Percentiles rank a stretch among this genome's conserved stretches.
phyloP scores from a whole-genome alignment of 2,888 invertebrate genomes.

The Nymphalis urticae region DNA sequence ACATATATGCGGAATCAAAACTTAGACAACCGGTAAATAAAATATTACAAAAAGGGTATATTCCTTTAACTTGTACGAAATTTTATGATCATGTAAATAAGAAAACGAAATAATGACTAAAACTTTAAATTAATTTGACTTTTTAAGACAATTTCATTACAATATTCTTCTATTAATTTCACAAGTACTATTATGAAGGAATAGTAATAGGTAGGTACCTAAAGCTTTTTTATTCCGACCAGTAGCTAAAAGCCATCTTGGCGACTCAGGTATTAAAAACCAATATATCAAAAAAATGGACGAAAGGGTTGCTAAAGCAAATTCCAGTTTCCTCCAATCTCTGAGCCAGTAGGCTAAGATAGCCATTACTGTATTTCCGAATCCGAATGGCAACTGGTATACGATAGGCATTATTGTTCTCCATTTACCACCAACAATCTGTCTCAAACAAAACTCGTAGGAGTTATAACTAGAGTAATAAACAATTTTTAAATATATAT shows the following conservation, averaged over 20 bases:
- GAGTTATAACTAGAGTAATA: too few species aligned
- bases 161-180: too few species aligned
- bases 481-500: too few species aligned
- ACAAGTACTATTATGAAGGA: too few species aligned
- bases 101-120: too few species aligned
- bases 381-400: slow-evolving; percentile 84
- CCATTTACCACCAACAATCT: slow-evolving; percentile 83
- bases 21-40: too few species aligned
- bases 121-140: too few species aligned
- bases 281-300: slow-evolving; percentile 72
- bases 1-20: too few species aligned
- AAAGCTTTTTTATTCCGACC: slow-evolving; percentile 76
- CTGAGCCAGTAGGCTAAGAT: slow-evolving; percentile 79
- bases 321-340: slow-evolving; percentile 83
- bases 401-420: slow-evolving; percentile 82
- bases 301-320: slow-evolving; percentile 77
- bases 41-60: too few species aligned
- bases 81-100: too few species aligned
- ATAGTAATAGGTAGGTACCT: slow-evolving; percentile 49
- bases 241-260: slow-evolving; percentile 83
- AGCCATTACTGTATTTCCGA: slow-evolving; percentile 82
- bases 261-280: slow-evolving; percentile 83
- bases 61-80: too few species aligned
- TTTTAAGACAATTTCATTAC: too few species aligned
- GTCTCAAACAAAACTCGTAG: slow-evolving; percentile 30